Base-by-base conservation (phyloP, 2,797 vertebrate genomes). In the Aselliscus stoliczkanus region DNA sequence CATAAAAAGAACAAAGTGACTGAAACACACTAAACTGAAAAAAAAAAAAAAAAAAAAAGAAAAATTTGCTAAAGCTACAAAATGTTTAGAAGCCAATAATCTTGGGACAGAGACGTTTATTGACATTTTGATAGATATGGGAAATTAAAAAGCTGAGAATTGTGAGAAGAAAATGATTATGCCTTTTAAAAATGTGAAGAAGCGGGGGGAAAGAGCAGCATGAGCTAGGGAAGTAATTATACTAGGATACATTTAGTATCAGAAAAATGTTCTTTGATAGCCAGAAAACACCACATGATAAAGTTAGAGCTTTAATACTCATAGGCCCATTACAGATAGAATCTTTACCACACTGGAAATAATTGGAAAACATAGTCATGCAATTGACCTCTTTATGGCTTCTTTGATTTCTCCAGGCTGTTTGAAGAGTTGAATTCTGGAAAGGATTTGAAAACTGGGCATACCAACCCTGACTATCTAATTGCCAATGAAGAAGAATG, bases 141-240 rank as follows among this genome's bases (percentile, higher is more conserved):
- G 92, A 97, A 98, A 98, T 96, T 81, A 98, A 98, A 98, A 93
- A 88, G 25, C 92, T 89, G 88, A 86, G 70, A 97, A 92, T 85
- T 95, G 93, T 50, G 81, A 91, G 67, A 42, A 94, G 50, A 79
- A 79, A 84, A 58, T 54, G 79, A 82, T 73, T 86, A 86, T 93
- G 88, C 54, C 67, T 87, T 92, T 96, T 97, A 93, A 47, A 87
- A 75, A 31, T 64, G 25, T 39, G 93, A n/a, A 14, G 31, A 79
- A 60, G 93, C 56, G 52, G 81, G 11, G 5, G 21, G 44, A 60
- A 52, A 69, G 15, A 93, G 8, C 56, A 64, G 31, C 31, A 62
- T 1, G 34, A 96, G 79, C 31, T 56, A 94, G 64, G 94, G 81
- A 96, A 42, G 69, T 90, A 92, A 94, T 96, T 95, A 77, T 1